A percentile compares a stretch with the other conserved stretches of the same genome.
Evolutionary conservation across 1,140 invertebrate genomes (phyloP).

Genomic region (Drosophila baimaii): DNA sequence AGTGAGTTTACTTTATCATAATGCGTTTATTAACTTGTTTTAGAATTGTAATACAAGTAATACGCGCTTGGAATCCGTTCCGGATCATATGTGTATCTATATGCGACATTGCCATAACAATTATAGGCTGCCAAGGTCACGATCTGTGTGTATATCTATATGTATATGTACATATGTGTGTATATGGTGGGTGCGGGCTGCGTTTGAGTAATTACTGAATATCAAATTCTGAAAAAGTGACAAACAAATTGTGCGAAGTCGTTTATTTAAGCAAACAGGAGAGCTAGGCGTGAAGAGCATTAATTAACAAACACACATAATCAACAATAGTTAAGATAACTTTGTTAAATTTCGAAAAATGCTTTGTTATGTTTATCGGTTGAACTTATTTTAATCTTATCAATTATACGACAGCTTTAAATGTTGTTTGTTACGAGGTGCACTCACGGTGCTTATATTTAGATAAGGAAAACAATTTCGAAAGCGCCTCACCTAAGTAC

Average conservation of each 20-base stretch:
- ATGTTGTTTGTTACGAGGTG: conserved; percentile 15
- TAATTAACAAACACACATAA: not conserved
- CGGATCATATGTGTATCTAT: conserved; percentile 11
- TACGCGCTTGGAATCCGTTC: conserved; percentile 17
- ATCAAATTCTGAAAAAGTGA: not conserved
- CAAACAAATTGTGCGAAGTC: not conserved
- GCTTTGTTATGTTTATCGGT: conserved; percentile 18
- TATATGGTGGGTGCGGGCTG: conserved; percentile 29
- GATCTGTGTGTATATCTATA: not conserved
- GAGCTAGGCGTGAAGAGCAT: not conserved
- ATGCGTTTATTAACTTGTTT: not conserved
- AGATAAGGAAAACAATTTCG: conserved; percentile 3
- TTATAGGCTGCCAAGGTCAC: conserved; percentile 20
- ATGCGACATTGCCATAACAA: conserved; percentile 1
- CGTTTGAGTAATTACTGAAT: conserved; percentile 15
- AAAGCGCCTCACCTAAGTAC: not conserved
- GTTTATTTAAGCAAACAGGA: not conserved
- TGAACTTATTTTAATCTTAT: conserved; percentile 37
- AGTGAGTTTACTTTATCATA: conserved; percentile 52
- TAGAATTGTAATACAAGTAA: not conserved
- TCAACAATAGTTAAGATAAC: not conserved
- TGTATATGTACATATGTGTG: not conserved
- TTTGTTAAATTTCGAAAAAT: not conserved
- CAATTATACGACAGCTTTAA: conserved; percentile 22
- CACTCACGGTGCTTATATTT: not conserved